A percentile compares a stretch with the other conserved stretches of the same genome.
These are phyloP conservation scores for Argyrosomus regius DNA, from an alignment of 2,797 vertebrate species.

Conservation along the genomic window DNA sequence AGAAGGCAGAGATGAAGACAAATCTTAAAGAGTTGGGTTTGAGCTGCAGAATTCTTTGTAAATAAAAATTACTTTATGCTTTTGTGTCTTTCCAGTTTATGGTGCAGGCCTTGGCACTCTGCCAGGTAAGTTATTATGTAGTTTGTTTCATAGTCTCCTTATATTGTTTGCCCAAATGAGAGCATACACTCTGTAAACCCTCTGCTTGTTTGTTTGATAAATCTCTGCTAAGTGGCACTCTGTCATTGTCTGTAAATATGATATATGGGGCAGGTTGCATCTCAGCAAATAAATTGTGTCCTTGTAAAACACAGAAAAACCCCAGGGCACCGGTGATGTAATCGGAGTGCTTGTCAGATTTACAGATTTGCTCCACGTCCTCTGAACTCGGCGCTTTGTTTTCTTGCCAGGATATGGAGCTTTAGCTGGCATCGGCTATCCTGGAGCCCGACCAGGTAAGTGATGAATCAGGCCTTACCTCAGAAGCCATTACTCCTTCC, in stretches of 20 bases:
- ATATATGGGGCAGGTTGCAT: slow-evolving; percentile 18
- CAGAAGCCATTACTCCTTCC: background rate
- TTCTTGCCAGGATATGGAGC: slow-evolving; percentile 78
- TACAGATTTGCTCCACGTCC: slow-evolving; percentile 31
- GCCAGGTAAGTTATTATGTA: slow-evolving; percentile 69
- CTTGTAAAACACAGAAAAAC: slow-evolving; percentile 22
- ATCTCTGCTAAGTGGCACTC: slow-evolving; percentile 36
- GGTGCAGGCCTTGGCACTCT: slow-evolving; percentile 68
- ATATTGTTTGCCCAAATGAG: background rate
- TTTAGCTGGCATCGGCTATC: slow-evolving; percentile 68
- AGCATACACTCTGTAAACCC: background rate
- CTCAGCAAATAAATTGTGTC: slow-evolving; percentile 36
- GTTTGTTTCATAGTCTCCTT: background rate
- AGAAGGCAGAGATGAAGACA: background rate
- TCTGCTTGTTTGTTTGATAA: slow-evolving; percentile 42
- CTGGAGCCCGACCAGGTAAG: slow-evolving; percentile 76
- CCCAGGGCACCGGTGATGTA: slow-evolving; percentile 22
- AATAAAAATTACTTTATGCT: slow-evolving; percentile 6
- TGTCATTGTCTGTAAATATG: slow-evolving; percentile 34
- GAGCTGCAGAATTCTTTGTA: background rate
- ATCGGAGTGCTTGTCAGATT: slow-evolving; percentile 43
- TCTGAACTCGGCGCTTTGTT: slow-evolving; percentile 55
- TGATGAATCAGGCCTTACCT: slow-evolving; percentile 39
- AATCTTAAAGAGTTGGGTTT: background rate
- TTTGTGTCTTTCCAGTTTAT: slow-evolving; percentile 70